These are phyloP conservation scores for Neria commutata DNA, from an alignment of 2,888 invertebrate genomes.

Conservation along the genomic window DNA sequence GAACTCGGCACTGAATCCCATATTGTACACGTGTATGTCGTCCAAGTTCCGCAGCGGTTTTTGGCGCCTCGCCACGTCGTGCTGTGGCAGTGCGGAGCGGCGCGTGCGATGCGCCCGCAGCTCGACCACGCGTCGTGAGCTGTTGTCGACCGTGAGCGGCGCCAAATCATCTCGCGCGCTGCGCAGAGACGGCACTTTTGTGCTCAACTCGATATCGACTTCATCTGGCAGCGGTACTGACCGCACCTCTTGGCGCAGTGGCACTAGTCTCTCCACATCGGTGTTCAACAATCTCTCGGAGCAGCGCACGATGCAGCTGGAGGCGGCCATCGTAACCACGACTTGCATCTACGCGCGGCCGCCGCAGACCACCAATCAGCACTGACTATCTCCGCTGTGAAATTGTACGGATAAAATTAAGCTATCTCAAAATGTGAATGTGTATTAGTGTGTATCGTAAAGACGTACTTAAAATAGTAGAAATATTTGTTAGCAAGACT, in stretches of 20 bases:
- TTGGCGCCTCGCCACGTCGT: constrained; percentile 68
- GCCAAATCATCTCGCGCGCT: constrained; percentile 37
- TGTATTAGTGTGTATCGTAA: too few relatives aligned
- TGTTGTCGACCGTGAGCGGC: background rate
- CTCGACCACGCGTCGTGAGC: constrained; percentile 18
- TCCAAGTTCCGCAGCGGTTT: constrained; percentile 88
- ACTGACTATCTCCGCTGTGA: too few relatives aligned
- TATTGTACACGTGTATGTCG: constrained; percentile 90
- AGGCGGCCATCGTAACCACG: constrained; percentile 51
- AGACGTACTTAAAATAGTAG: too few relatives aligned
- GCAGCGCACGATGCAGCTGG: constrained; percentile 26
- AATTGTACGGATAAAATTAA: too few relatives aligned
- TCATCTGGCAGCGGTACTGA: constrained; percentile 54
- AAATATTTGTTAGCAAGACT: constrained; percentile 50
- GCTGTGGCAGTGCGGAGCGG: constrained; percentile 22
- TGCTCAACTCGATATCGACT: constrained; percentile 51
- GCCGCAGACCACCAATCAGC: too few relatives aligned
- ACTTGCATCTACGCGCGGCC: constrained; percentile 31
- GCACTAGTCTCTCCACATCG: constrained; percentile 48
- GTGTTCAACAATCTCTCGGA: constrained; percentile 31
- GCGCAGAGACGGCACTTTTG: constrained; percentile 49
- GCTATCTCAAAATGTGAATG: too few relatives aligned
- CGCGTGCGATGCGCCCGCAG: background rate
- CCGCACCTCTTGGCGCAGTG: constrained; percentile 48
- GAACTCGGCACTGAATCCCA: constrained; percentile 90